Evolutionary conservation across 2,888 invertebrate genomes (phyloP).

Genomic region (Nipponacmea schrenckii): DNA sequence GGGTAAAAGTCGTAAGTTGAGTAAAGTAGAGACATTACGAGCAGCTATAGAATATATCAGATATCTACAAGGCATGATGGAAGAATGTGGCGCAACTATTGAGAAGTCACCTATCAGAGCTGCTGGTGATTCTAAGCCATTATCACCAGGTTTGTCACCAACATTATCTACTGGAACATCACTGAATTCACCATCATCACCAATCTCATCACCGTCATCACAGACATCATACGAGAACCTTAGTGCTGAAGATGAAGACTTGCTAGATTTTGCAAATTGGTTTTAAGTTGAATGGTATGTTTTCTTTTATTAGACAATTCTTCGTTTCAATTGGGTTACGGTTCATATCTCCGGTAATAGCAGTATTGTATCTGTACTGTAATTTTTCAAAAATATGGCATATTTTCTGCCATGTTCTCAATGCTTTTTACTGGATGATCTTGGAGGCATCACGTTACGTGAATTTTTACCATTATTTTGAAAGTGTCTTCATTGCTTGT

Average conservation of each 20-base stretch:
- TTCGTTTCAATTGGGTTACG: no score
- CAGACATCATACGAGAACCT: conserved; percentile 28
- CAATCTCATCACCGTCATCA: conserved; percentile 10
- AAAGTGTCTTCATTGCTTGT: no score
- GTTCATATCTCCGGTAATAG: no score
- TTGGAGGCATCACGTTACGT: no score
- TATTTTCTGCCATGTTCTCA: no score
- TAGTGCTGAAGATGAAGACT: conserved; percentile 51
- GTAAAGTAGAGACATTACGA: conserved; percentile 63
- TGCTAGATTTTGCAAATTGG: conserved; percentile 58
- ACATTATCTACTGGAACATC: conserved; percentile 1
- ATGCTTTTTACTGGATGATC: no score
- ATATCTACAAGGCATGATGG: conserved; percentile 54
- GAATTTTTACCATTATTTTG: no score
- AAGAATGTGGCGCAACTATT: conserved; percentile 47
- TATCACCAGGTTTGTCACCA: not conserved
- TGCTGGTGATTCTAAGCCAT: not conserved
- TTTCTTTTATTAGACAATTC: no score
- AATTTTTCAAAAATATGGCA: no score
- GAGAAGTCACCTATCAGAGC: conserved; percentile 19
- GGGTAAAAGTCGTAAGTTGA: conserved; percentile 60
- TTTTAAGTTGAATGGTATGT: conserved; percentile 34
- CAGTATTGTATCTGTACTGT: no score
- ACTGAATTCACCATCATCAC: conserved; percentile 32
- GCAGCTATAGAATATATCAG: conserved; percentile 62